phyloP scores from a whole-genome alignment of 1,140 invertebrate species.

The Sipha flava region DNA sequence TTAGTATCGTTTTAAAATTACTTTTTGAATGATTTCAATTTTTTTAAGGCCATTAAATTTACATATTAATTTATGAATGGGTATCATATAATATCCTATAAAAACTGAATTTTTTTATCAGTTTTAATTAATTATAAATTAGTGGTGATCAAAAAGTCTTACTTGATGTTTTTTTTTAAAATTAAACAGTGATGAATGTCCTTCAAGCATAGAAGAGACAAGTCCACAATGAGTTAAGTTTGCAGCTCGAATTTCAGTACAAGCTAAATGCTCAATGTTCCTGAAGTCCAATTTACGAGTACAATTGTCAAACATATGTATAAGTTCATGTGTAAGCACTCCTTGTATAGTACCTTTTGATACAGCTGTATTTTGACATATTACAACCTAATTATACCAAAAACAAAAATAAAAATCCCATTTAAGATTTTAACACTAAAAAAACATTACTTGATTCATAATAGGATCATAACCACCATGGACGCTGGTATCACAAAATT shows the following conservation, averaged over 20 bases:
- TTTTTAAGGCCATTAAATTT: too few relatives aligned
- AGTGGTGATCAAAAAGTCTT: slow-evolving; percentile 31
- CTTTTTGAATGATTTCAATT: too few relatives aligned
- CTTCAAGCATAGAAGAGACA: slow-evolving; percentile 64
- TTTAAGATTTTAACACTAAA: neutral
- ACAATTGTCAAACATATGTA: slow-evolving; percentile 96
- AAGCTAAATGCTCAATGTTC: slow-evolving; percentile 87
- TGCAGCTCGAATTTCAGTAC: slow-evolving; percentile 86
- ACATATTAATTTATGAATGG: too few relatives aligned
- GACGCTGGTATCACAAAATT: slow-evolving; percentile 72
- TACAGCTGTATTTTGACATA: slow-evolving; percentile 77
- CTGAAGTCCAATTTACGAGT: slow-evolving; percentile 78
- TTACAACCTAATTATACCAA: slow-evolving; percentile 61
- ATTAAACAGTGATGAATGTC: slow-evolving; percentile 63
- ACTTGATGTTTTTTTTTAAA: slow-evolving; percentile 65
- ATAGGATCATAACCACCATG: slow-evolving; percentile 87
- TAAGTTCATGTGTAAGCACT: slow-evolving; percentile 82
- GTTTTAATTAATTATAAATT: too few relatives aligned
- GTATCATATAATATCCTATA: too few relatives aligned
- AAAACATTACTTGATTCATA: slow-evolving; percentile 62
- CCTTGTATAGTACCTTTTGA: slow-evolving; percentile 60
- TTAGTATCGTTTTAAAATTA: too few relatives aligned
- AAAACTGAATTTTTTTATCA: too few relatives aligned
- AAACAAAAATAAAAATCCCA: neutral
- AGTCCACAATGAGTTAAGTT: slow-evolving; percentile 89